These are phyloP conservation scores for Lochmaea capreae DNA, from an alignment of 2,888 invertebrate species.

Conservation along the genomic window DNA sequence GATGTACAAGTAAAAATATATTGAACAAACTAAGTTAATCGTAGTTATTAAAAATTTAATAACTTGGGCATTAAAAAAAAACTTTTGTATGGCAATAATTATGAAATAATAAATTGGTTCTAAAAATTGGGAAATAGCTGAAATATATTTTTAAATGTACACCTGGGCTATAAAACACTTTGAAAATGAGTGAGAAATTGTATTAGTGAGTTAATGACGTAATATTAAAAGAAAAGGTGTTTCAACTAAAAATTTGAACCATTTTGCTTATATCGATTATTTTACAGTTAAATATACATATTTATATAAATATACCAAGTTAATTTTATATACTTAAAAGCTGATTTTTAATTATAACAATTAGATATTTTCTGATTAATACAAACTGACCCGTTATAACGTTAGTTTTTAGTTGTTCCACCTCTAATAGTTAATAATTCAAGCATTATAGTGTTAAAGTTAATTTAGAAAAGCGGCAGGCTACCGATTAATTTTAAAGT, in stretches of 20 bases:
- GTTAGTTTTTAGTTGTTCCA: not conserved
- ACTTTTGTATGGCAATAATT: too few species aligned
- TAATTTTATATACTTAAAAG: too few species aligned
- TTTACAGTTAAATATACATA: too few species aligned
- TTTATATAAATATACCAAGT: too few species aligned
- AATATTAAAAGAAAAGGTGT: slow-evolving; percentile 17
- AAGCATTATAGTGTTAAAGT: slow-evolving; percentile 7
- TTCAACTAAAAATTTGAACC: slow-evolving; percentile 3
- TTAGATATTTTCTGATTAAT: too few species aligned
- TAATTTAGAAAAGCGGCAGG: not conserved
- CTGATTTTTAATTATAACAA: too few species aligned
- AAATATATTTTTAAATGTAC: not conserved
- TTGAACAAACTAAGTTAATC: not conserved
- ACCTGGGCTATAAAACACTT: slow-evolving; percentile 6
- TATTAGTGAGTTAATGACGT: slow-evolving; percentile 43
- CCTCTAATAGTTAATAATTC: slow-evolving; percentile 8
- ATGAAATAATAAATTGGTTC: not conserved
- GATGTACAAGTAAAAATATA: slow-evolving; percentile 7
- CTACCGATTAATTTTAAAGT: not conserved
- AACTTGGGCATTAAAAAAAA: too few species aligned
- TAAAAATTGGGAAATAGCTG: not conserved
- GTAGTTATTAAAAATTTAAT: too few species aligned
- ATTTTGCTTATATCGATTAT: not conserved
- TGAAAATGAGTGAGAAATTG: slow-evolving; percentile 46
- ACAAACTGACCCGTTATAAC: not conserved